Conservation (phyloP, 2,797 vertebrate species). For the Iguana delicatissima region DNA sequence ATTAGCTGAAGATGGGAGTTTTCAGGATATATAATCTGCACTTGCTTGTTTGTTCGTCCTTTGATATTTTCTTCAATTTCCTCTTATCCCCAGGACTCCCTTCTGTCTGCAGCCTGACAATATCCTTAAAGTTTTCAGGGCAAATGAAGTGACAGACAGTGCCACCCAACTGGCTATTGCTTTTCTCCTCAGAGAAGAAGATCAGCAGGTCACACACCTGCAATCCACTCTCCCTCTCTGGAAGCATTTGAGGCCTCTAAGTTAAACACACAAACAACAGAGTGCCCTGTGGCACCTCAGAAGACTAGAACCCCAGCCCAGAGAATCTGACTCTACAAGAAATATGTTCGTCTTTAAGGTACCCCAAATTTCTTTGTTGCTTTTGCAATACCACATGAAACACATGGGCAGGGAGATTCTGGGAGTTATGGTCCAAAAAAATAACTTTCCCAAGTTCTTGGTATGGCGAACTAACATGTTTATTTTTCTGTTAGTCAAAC, state of each 20-base stretch:
- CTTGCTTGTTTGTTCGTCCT: neutral
- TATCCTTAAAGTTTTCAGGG: neutral
- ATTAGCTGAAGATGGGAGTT: neutral
- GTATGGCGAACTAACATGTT: too few species aligned
- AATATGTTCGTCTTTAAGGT: neutral
- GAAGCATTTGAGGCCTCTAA: constrained; percentile 34
- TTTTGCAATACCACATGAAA: neutral
- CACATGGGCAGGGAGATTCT: too few species aligned
- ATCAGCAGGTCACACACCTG: neutral
- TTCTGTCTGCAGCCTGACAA: constrained; percentile 29
- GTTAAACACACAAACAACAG: neutral
- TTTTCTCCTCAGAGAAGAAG: constrained; percentile 30
- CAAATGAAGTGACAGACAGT: neutral
- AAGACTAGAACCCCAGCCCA: neutral
- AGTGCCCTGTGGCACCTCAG: neutral
- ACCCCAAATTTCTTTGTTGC: neutral
- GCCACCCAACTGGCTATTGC: neutral
- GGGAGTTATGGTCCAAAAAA: too few species aligned
- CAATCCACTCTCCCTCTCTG: neutral
- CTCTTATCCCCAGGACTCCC: neutral
- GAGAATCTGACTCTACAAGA: neutral
- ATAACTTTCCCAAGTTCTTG: too few species aligned
- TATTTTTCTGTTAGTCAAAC: constrained; percentile 4
- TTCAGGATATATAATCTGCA: neutral
- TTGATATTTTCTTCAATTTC: neutral